Percentiles rank a stretch among this genome's conserved stretches.
Conservation (phyloP, 2,797 vertebrate species). For the Anolis apletophallus region DNA sequence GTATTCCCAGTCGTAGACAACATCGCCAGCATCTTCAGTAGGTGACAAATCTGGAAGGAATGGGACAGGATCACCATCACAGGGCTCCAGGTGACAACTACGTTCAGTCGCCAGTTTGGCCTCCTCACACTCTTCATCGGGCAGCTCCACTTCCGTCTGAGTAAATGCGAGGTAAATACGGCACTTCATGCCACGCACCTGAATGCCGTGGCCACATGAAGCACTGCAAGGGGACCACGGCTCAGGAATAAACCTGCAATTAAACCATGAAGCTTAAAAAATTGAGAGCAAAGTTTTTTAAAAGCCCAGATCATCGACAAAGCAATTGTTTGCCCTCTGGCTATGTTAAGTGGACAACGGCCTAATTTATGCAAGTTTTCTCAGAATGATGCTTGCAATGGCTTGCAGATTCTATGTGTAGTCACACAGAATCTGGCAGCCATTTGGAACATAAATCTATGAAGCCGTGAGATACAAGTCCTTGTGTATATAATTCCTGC, state of each 20-base stretch:
- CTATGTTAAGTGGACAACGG: background rate
- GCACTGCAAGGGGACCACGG: slow-evolving; percentile 90
- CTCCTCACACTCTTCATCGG: slow-evolving; percentile 87
- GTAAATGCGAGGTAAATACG: slow-evolving; percentile 87
- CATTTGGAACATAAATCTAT: background rate
- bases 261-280: slow-evolving; percentile 20
- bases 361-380: too few relatives aligned
- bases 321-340: background rate
- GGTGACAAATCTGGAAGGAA: slow-evolving; percentile 41
- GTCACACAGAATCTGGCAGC: background rate
- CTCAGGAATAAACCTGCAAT: slow-evolving; percentile 87
- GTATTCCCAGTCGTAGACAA: slow-evolving; percentile 87
- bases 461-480: background rate
- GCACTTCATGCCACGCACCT: slow-evolving; percentile 87
- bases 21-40: slow-evolving; percentile 55
- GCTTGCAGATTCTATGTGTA: background rate
- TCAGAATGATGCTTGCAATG: background rate
- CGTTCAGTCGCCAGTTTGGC: slow-evolving; percentile 77
- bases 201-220: slow-evolving; percentile 85
- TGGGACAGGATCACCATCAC: slow-evolving; percentile 66
- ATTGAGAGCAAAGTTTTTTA: background rate
- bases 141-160: slow-evolving; percentile 89
- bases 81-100: slow-evolving; percentile 80
- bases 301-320: too few relatives aligned
- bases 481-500: too few relatives aligned